Percentiles rank a stretch among this genome's conserved stretches.
These are phyloP conservation scores for Atlantisia rogersi DNA, from an alignment of 2,113 vertebrate species.

Conservation along the genomic window DNA sequence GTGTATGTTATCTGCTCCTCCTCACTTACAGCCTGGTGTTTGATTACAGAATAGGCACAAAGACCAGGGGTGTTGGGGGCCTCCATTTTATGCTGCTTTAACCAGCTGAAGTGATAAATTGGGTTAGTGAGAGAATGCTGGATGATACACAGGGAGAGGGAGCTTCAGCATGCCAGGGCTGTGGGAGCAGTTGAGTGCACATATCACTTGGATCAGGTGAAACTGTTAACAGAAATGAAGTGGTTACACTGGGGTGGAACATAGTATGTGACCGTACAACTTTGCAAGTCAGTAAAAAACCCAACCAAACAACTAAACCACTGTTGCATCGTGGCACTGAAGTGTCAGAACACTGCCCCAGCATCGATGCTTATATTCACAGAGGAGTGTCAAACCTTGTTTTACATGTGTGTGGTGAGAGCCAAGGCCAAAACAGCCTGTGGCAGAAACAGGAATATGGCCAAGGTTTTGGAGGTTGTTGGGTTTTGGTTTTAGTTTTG, in stretches of 20 bases:
- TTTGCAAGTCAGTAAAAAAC: neutral
- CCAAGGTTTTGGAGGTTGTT: neutral
- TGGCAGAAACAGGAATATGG: neutral
- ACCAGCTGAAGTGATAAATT: neutral
- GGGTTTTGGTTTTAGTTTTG: neutral
- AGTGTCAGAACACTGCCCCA: neutral
- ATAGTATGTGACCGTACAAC: neutral
- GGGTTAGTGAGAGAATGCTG: neutral
- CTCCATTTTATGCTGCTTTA: neutral
- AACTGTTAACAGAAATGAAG: neutral
- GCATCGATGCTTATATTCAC: accelerated
- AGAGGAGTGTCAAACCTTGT: neutral
- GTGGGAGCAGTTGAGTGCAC: neutral
- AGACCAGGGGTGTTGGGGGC: neutral
- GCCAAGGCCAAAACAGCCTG: neutral
- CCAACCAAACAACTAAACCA: no score
- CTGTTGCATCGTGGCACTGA: neutral
- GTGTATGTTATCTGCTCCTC: neutral
- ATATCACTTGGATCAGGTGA: neutral
- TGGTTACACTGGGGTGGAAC: neutral
- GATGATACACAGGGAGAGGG: neutral
- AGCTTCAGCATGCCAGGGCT: neutral
- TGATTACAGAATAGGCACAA: neutral
- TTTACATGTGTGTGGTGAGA: neutral
- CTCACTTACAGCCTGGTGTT: neutral